phyloP scores from a whole-genome alignment of 2,113 vertebrate genomes.

The Leptobrachium ailaonicum region DNA sequence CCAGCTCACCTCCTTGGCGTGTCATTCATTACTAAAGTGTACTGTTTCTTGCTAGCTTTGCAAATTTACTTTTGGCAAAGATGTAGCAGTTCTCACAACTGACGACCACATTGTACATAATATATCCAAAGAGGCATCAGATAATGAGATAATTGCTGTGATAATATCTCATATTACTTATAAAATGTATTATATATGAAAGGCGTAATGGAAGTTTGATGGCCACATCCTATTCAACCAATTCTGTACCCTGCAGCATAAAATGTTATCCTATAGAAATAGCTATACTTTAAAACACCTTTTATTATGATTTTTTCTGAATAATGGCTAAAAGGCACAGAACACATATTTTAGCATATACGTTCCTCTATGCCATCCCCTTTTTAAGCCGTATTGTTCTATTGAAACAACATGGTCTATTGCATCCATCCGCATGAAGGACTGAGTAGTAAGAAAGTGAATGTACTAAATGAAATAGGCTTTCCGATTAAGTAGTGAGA shows the following conservation, averaged over 20 bases:
- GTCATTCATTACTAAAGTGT: no score
- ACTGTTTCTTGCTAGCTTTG: no score
- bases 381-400: not conserved
- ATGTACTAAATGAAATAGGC: not conserved
- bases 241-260: not conserved
- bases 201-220: not conserved
- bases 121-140: no score
- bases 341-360: not conserved
- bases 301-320: not conserved
- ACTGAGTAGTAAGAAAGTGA: not conserved
- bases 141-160: not conserved
- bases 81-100: no score
- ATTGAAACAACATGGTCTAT: not conserved
- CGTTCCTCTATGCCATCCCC: not conserved
- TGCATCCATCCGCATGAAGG: not conserved
- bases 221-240: not conserved
- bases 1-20: no score
- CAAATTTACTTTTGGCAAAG: no score
- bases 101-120: no score
- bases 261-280: not conserved
- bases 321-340: not conserved
- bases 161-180: not conserved
- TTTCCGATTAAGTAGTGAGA: slow-evolving; percentile 3
- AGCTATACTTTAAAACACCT: no score
- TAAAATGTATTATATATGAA: not conserved